Conservation (phyloP, 2,797 vertebrate species). For the Sardinella longiceps region DNA sequence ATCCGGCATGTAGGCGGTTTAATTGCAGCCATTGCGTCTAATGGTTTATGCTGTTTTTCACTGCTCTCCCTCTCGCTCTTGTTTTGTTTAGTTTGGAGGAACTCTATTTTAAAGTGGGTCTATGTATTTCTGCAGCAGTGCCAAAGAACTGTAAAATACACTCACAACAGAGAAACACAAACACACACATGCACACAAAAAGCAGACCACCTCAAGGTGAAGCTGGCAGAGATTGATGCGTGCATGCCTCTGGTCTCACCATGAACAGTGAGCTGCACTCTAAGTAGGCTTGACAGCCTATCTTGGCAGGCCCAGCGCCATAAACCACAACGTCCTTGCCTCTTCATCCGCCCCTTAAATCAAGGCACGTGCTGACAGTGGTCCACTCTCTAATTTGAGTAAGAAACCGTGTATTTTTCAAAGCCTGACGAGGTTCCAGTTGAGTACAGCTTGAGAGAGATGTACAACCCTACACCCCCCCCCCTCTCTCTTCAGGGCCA, state of each 20-base stretch:
- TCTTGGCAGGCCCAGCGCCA: background rate
- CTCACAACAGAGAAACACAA: background rate
- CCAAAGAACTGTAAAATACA: background rate
- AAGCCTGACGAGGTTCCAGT: background rate
- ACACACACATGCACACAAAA: background rate
- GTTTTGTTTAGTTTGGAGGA: constrained; percentile 42
- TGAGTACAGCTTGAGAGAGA: background rate
- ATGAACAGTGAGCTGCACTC: background rate
- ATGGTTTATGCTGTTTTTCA: constrained; percentile 47
- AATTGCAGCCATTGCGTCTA: constrained; percentile 51
- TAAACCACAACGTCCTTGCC: constrained; percentile 5
- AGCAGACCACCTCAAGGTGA: constrained; percentile 8
- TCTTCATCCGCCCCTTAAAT: constrained; percentile 11
- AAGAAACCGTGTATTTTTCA: background rate
- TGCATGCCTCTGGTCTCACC: background rate
- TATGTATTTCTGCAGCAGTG: background rate
- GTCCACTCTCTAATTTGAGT: constrained; percentile 14
- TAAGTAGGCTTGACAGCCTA: background rate
- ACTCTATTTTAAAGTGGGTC: constrained; percentile 14
- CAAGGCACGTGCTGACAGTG: constrained; percentile 13
- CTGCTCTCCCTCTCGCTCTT: constrained; percentile 40
- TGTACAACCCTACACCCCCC: too few species aligned
- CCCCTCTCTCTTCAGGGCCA: background rate
- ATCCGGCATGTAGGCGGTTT: constrained; percentile 50
- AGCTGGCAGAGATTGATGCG: background rate